Conservation (phyloP, 2,113 vertebrate genomes). For the Corydoras sp. region DNA sequence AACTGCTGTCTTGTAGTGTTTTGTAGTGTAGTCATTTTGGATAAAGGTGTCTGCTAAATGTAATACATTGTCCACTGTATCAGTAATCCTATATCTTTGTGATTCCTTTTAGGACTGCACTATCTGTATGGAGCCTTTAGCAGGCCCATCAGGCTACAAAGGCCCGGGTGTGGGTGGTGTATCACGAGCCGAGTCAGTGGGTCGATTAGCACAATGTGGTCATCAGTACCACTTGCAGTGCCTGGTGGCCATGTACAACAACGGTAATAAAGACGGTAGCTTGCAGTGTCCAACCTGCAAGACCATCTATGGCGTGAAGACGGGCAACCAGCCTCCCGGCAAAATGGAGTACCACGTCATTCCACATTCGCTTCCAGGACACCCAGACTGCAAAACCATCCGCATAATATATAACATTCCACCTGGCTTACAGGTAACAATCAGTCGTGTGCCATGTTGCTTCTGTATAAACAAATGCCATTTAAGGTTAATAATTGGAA, state of each 20-base stretch:
- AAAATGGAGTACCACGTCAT: constrained; percentile 98
- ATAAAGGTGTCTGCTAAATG: too few relatives aligned
- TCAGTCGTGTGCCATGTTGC: not conserved
- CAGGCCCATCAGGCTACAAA: constrained; percentile 84
- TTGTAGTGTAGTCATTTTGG: too few relatives aligned
- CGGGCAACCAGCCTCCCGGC: constrained; percentile 87
- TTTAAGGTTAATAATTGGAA: not conserved
- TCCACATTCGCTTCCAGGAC: constrained; percentile 86
- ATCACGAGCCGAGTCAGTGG: constrained; percentile 77
- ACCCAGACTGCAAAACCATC: constrained; percentile 87
- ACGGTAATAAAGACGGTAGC: constrained; percentile 96
- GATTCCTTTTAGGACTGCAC: constrained; percentile 75
- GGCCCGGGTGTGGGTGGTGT: constrained; percentile 67
- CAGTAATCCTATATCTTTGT: not conserved
- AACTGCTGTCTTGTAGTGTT: too few relatives aligned
- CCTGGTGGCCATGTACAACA: constrained; percentile 94
- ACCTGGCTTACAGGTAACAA: constrained; percentile 83
- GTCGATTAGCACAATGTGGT: constrained; percentile 78
- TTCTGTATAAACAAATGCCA: not conserved
- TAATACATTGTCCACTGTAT: not conserved
- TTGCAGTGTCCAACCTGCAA: constrained; percentile 95
- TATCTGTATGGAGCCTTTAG: constrained; percentile 89
- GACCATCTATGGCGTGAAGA: constrained; percentile 95
- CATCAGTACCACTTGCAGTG: constrained; percentile 90
- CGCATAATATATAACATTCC: constrained; percentile 94